phyloP scores from a whole-genome alignment of 1,140 invertebrate species.

The Diuraphis noxia region DNA sequence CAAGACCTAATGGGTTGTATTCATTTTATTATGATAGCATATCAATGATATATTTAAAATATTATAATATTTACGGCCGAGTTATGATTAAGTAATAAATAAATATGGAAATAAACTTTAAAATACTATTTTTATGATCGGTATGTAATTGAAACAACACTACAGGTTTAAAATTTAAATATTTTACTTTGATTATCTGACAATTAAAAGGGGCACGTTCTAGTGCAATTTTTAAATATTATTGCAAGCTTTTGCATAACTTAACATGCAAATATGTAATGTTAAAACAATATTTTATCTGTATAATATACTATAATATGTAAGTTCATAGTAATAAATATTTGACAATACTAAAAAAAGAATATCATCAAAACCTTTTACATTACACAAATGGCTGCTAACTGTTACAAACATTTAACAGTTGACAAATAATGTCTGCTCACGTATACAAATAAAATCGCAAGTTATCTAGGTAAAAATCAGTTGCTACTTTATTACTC shows the following conservation, averaged over 20 bases:
- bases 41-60: not conserved
- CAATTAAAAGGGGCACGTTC: not conserved
- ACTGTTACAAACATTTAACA: not conserved
- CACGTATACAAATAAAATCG: not conserved
- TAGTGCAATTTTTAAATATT: not conserved
- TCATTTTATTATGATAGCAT: not conserved
- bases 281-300: no score
- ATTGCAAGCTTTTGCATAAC: no score
- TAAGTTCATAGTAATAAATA: no score
- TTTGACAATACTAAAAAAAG: not conserved
- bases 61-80: not conserved
- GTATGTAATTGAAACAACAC: no score
- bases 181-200: not conserved
- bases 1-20: not conserved
- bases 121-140: not conserved
- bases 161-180: no score
- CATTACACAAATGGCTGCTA: not conserved
- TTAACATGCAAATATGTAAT: no score
- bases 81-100: not conserved
- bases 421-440: not conserved
- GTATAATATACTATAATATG: no score
- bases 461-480: not conserved
- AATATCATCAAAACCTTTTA: not conserved
- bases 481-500: slow-evolving; percentile 57
- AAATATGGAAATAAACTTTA: not conserved